Evolutionary conservation across 1,140 invertebrate species (phyloP).

Genomic region (Calliphora vicina): DNA sequence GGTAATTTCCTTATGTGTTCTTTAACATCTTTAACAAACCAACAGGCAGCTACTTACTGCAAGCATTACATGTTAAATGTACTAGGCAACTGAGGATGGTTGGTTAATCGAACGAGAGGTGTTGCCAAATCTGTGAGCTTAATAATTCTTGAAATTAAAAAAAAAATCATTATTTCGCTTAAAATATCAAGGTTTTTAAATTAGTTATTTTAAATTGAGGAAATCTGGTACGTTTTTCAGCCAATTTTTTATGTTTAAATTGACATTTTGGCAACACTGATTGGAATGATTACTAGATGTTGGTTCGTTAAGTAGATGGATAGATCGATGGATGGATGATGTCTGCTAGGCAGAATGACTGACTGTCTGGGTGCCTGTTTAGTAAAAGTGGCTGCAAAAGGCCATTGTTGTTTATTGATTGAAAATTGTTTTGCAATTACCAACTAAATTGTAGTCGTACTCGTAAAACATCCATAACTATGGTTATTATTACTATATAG

Average conservation of each 20-base stretch:
- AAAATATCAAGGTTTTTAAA: no score
- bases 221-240: no score
- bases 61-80: not conserved
- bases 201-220: no score
- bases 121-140: not conserved
- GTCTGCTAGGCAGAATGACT: not conserved
- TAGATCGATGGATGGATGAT: not conserved
- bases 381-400: not conserved
- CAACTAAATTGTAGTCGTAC: conserved; percentile 8
- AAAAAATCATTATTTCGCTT: no score
- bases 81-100: not conserved
- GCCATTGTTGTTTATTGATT: conserved; percentile 1
- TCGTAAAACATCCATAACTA: not conserved
- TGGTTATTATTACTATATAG: not conserved
- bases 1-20: conserved; percentile 5
- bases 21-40: conserved; percentile 3
- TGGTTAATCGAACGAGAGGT: not conserved
- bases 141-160: not conserved
- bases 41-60: not conserved
- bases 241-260: not conserved
- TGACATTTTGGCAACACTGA: not conserved
- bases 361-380: not conserved
- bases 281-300: not conserved
- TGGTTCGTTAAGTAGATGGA: not conserved
- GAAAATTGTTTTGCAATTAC: conserved; percentile 16